Percentiles rank a stretch among this genome's conserved stretches.
Evolutionary conservation across 2,888 invertebrate genomes (phyloP).

Genomic region (Phyllotreta striolata): DNA sequence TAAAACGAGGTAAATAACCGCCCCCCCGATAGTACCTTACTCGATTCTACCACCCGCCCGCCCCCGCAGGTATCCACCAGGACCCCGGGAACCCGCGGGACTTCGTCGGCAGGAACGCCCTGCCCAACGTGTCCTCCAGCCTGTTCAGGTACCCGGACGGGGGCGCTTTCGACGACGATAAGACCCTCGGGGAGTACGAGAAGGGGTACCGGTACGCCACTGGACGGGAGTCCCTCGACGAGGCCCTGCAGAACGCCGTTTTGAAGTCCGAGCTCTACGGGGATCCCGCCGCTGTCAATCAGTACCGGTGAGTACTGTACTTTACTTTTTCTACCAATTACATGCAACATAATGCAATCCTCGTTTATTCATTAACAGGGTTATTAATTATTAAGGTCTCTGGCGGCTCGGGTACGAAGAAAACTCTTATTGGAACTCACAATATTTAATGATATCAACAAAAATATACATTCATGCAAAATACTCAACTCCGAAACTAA

Average conservation of each 20-base stretch:
- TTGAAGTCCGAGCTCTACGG: slow-evolving; percentile 70
- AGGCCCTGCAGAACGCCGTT: slow-evolving; percentile 67
- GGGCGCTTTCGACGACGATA: slow-evolving; percentile 54
- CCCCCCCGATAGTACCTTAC: slow-evolving; percentile 1
- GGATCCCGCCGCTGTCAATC: slow-evolving; percentile 66
- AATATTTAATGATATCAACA: no score
- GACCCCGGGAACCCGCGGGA: slow-evolving; percentile 45
- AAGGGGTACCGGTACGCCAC: slow-evolving; percentile 58
- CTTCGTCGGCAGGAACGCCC: slow-evolving; percentile 39
- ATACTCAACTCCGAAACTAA: no score
- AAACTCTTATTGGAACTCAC: no score
- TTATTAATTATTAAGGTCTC: no score
- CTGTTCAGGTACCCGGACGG: slow-evolving; percentile 53
- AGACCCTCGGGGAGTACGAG: slow-evolving; percentile 57
- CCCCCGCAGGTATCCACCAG: slow-evolving; percentile 48
- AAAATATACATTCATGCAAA: no score
- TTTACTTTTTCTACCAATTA: no score
- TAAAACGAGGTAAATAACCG: slow-evolving; percentile 56
- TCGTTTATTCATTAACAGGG: no score
- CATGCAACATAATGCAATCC: no score
- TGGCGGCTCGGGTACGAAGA: no score
- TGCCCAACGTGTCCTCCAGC: slow-evolving; percentile 50
- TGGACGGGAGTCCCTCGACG: slow-evolving; percentile 58
- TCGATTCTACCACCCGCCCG: slow-evolving; percentile 46
- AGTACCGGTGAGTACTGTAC: slow-evolving; percentile 52